These are phyloP conservation scores for Itoplectis maculator DNA, from an alignment of 2,888 invertebrate genomes.

Conservation along the genomic window DNA sequence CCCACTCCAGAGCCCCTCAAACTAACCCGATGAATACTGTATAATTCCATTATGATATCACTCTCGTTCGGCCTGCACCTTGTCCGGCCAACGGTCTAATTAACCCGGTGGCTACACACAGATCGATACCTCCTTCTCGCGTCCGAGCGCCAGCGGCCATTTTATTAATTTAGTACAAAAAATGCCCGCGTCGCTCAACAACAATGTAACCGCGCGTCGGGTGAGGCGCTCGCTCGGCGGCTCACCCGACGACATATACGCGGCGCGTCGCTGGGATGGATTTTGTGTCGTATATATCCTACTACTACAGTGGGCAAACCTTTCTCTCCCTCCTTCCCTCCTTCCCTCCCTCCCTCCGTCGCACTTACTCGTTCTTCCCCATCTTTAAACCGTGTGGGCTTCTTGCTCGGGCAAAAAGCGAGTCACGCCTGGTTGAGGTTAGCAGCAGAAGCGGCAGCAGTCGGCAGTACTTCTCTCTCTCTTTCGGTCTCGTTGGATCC, in stretches of 20 bases:
- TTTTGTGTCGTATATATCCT: too few relatives aligned
- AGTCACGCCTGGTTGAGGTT: constrained; percentile 77
- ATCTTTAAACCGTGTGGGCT: constrained; percentile 61
- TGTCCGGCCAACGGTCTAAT: constrained; percentile 54
- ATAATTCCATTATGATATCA: constrained; percentile 66
- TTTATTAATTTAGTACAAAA: constrained; percentile 68
- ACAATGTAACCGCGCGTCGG: constrained; percentile 47
- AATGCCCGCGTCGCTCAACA: constrained; percentile 54
- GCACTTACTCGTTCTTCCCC: constrained; percentile 39
- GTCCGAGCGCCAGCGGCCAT: constrained; percentile 52
- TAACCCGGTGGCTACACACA: constrained; percentile 55
- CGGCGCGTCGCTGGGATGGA: too few relatives aligned
- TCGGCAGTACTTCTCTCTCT: too few relatives aligned
- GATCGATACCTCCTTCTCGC: constrained; percentile 63
- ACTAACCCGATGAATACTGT: constrained; percentile 64
- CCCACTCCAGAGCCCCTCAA: constrained; percentile 29
- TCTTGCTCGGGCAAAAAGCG: constrained; percentile 69
- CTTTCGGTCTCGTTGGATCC: constrained; percentile 50
- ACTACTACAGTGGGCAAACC: constrained; percentile 27
- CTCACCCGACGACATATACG: too few relatives aligned
- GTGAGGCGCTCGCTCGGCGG: neutral
- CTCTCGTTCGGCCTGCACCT: constrained; percentile 40
- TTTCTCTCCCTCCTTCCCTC: neutral
- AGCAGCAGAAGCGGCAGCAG: too few relatives aligned
- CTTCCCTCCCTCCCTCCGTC: neutral